Conservation (phyloP, 2,113 vertebrate genomes). For the Heliornis fulica region DNA sequence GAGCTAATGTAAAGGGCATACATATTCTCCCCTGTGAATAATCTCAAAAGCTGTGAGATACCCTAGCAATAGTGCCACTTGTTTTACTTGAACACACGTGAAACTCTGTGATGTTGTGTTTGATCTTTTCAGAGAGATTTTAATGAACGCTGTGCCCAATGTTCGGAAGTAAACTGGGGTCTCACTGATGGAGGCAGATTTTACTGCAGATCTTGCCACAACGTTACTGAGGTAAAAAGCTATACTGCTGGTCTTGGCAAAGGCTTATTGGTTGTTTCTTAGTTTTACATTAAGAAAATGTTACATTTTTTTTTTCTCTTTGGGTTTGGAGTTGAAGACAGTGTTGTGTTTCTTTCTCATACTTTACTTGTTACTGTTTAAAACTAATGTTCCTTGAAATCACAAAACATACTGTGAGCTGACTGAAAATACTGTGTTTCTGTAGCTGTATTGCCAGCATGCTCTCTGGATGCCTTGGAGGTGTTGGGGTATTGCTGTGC, state of each 20-base stretch:
- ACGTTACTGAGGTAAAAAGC: constrained; percentile 87
- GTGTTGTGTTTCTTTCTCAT: background rate
- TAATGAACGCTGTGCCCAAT: constrained; percentile 82
- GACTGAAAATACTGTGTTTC: background rate
- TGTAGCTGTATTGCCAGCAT: background rate
- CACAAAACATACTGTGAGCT: background rate
- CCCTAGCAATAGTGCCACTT: background rate
- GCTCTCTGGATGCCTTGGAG: background rate
- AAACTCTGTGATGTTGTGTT: background rate
- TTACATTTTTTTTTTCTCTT: background rate
- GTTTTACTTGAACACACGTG: background rate
- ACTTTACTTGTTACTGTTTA: background rate
- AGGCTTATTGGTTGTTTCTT: background rate
- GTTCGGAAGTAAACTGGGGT: constrained; percentile 86
- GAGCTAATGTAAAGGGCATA: background rate
- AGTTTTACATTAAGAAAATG: background rate
- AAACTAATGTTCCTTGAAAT: background rate
- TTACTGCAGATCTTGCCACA: constrained; percentile 91
- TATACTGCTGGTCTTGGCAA: background rate
- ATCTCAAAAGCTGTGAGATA: background rate
- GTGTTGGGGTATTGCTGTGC: background rate
- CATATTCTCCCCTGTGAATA: background rate
- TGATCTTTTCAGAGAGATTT: constrained; percentile 74
- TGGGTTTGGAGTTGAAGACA: background rate
- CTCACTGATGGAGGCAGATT: constrained; percentile 87